Base-by-base conservation (phyloP, 2,113 vertebrate species). In the Nymphicus hollandicus region DNA sequence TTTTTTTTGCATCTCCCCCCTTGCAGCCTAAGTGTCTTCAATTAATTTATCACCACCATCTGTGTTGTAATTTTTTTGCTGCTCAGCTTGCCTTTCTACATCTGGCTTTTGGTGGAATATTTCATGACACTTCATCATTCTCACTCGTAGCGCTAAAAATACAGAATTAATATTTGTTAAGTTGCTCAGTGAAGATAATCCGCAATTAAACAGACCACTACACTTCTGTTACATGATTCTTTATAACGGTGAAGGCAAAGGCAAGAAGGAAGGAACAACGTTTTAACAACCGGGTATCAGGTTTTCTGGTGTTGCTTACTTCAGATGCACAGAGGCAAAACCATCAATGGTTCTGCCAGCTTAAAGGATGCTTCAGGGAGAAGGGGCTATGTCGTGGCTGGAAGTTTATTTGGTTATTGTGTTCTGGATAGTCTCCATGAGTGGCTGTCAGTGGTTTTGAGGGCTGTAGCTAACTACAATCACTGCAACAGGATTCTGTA, bases 31-130 rank as follows among this genome's bases (percentile, higher is more conserved):
- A 71, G 69, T 79, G 60, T 90, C 88, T 95, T 96, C 79, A 86
- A 83, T 94, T 91, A 94, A 93, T 96, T 95, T 94, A 95, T 91
- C 93, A 28, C 74, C 69, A 52, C 96, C 95, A 92, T 96, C 97
- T 96, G 91, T 88, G 94, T 95, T 93, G 88, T 93, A 71, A 71
- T 88, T 90, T 41, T 41, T 89, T 86, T 69, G 37, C 60, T 89
- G 86, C 81, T 88, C 94, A 83, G 60, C 85, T 93, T 96, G 89
- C 68, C 77, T 92, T 91, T 95, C 82, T 96, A 64, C 82, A 73
- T 91, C 52, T 88, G 92, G 58, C 91, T 83, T 85, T 82, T 72
- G 64, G 89, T 58, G 83, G 94, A 95, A 49, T 92, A 86, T 95
- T 96, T 94, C 83, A 84, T 46, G 83, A 81, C 16, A 55, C 74